Conservation (phyloP, 1,140 invertebrate species). For the Drosophila triauraria region DNA sequence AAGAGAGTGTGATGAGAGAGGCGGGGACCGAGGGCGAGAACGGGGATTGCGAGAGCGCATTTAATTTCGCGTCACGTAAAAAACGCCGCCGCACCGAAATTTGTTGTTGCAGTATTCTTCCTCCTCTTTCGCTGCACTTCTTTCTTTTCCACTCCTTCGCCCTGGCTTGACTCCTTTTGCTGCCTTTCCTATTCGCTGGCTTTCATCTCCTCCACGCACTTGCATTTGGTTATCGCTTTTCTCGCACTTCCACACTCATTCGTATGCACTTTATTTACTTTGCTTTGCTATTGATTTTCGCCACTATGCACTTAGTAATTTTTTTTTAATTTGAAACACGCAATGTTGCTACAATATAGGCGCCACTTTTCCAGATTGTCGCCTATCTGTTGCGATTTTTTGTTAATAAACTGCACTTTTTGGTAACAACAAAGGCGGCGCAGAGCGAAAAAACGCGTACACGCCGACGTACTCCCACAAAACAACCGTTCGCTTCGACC, state of each 20-base stretch:
- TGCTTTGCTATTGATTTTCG: slow-evolving; percentile 79
- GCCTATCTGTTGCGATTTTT: slow-evolving; percentile 6
- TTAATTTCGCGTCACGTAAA: slow-evolving; percentile 77
- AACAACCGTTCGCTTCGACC: slow-evolving; percentile 3
- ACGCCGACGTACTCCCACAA: slow-evolving; percentile 19
- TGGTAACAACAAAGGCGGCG: slow-evolving; percentile 7
- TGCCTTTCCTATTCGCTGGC: slow-evolving; percentile 25
- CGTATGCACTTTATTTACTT: slow-evolving; percentile 80
- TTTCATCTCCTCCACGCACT: slow-evolving; percentile 37
- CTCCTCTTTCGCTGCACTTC: slow-evolving; percentile 27
- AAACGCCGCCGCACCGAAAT: slow-evolving; percentile 36
- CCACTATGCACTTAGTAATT: slow-evolving; percentile 49
- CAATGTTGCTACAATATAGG: background rate
- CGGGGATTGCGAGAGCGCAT: slow-evolving; percentile 40
- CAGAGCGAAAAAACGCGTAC: slow-evolving; percentile 19
- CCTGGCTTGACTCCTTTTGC: slow-evolving; percentile 22
- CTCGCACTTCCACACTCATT: slow-evolving; percentile 35
- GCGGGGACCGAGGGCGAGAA: slow-evolving; percentile 6
- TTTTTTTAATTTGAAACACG: slow-evolving; percentile 1
- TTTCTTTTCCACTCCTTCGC: slow-evolving; percentile 15
- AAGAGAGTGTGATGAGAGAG: slow-evolving; percentile 8
- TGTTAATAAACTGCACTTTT: slow-evolving; percentile 15
- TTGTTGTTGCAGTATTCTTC: slow-evolving; percentile 36
- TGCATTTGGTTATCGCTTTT: slow-evolving; percentile 31
- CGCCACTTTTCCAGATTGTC: slow-evolving; percentile 8